A percentile compares a stretch with the other conserved stretches of the same genome.
Conservation (phyloP, 2,113 vertebrate genomes). For the Poecilia latipinna region DNA sequence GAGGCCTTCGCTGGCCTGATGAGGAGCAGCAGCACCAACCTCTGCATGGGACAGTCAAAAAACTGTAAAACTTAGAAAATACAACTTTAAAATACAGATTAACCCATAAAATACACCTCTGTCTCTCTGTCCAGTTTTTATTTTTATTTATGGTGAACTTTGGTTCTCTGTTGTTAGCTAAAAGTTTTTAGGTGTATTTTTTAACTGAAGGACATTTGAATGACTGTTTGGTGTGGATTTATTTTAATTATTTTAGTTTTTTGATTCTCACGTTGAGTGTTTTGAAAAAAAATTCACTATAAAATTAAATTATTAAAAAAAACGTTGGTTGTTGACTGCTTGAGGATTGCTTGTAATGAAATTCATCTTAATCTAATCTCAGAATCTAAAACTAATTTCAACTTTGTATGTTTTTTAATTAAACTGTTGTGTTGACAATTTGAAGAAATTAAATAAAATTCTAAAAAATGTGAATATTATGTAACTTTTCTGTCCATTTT, state of each 20-base stretch:
- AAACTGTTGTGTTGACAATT: neutral
- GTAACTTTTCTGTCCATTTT: neutral
- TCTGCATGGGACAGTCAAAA: neutral
- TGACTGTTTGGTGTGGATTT: neutral
- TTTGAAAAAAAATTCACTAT: neutral
- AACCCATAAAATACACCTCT: neutral
- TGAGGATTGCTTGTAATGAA: neutral
- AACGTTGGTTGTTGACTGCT: neutral
- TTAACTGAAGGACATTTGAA: neutral
- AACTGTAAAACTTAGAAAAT: neutral
- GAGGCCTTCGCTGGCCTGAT: neutral
- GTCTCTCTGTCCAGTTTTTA: neutral
- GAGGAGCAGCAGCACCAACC: neutral
- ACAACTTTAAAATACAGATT: neutral
- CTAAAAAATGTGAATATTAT: neutral
- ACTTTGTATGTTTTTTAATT: neutral
- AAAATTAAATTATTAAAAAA: neutral
- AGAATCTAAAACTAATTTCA: neutral
- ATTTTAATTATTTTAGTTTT: neutral
- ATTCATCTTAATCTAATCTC: neutral
- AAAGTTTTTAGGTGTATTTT: neutral
- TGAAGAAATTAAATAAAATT: neutral
- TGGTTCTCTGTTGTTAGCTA: neutral
- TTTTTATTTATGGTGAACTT: neutral
- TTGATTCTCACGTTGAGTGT: neutral